A percentile compares a stretch with the other conserved stretches of the same genome.
Evolutionary conservation across 2,113 vertebrate genomes (phyloP).

Genomic region (Zeus faber): DNA sequence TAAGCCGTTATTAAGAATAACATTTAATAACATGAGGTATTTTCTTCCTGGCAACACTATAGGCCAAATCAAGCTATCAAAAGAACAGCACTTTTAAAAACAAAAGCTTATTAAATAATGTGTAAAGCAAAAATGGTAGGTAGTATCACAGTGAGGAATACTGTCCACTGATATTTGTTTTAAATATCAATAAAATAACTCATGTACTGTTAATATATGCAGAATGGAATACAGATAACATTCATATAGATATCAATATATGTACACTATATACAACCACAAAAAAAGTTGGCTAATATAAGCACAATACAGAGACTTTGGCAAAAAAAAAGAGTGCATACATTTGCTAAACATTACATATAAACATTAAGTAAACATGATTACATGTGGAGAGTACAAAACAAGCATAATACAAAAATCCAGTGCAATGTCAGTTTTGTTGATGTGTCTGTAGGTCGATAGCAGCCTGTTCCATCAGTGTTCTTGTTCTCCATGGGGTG

Average conservation of each 20-base stretch:
- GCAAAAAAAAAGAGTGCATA: slow-evolving; percentile 62
- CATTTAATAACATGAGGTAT: slow-evolving; percentile 70
- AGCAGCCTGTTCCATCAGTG: slow-evolving; percentile 63
- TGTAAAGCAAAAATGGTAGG: slow-evolving; percentile 69
- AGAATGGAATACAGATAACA: slow-evolving; percentile 72
- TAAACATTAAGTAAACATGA: slow-evolving; percentile 68
- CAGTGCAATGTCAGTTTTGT: slow-evolving; percentile 75
- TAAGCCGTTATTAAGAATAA: slow-evolving; percentile 53
- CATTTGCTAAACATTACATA: slow-evolving; percentile 61
- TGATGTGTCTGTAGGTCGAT: slow-evolving; percentile 55
- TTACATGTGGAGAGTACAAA: slow-evolving; percentile 60
- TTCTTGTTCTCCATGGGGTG: slow-evolving; percentile 19
- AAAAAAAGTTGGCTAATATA: slow-evolving; percentile 72
- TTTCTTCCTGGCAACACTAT: slow-evolving; percentile 61
- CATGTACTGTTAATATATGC: slow-evolving; percentile 71
- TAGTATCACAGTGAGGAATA: slow-evolving; percentile 79
- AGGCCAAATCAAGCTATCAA: slow-evolving; percentile 53
- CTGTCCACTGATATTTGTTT: slow-evolving; percentile 66
- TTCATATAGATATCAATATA: slow-evolving; percentile 74
- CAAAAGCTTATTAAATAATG: slow-evolving; percentile 74
- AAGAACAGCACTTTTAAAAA: slow-evolving; percentile 58
- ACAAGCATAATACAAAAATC: slow-evolving; percentile 62
- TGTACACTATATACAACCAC: slow-evolving; percentile 71
- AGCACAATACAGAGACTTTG: slow-evolving; percentile 10
- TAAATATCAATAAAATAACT: slow-evolving; percentile 66